Evolutionary conservation across 2,113 vertebrate species (phyloP).

Genomic region (Vulpes lagopus): DNA sequence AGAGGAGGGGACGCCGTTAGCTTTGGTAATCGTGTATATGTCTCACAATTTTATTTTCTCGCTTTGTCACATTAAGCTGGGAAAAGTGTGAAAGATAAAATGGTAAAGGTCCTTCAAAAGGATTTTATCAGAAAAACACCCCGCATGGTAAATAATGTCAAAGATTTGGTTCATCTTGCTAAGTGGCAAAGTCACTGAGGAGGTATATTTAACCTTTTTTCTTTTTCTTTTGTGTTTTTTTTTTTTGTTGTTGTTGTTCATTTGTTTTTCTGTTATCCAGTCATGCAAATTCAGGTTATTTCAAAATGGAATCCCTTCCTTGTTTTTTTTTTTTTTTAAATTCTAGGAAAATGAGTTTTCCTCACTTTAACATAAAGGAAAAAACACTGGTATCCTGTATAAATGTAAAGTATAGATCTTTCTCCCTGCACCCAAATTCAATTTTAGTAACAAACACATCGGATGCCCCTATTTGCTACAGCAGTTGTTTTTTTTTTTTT

Average conservation of each 20-base stretch:
- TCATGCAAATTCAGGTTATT: background rate
- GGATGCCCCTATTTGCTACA: background rate
- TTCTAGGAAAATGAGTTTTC: background rate
- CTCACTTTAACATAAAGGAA: background rate
- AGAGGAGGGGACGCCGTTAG: background rate
- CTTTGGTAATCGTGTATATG: background rate
- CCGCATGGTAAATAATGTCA: background rate
- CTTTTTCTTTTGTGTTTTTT: background rate
- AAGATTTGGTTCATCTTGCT: background rate
- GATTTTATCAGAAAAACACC: background rate
- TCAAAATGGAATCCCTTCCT: background rate
- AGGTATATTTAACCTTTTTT: background rate
- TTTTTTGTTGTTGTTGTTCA: background rate
- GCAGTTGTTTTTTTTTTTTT: background rate
- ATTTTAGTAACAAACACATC: background rate
- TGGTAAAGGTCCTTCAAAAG: background rate
- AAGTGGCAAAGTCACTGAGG: background rate
- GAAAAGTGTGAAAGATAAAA: background rate
- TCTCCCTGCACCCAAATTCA: background rate
- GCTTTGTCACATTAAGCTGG: background rate
- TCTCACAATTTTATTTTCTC: background rate
- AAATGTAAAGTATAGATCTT: background rate
- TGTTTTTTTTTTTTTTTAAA: background rate
- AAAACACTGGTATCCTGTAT: background rate
- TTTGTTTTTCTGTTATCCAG: background rate